Evolutionary conservation across 2,888 invertebrate genomes (phyloP).

Genomic region (Cosmopolites sordidus): DNA sequence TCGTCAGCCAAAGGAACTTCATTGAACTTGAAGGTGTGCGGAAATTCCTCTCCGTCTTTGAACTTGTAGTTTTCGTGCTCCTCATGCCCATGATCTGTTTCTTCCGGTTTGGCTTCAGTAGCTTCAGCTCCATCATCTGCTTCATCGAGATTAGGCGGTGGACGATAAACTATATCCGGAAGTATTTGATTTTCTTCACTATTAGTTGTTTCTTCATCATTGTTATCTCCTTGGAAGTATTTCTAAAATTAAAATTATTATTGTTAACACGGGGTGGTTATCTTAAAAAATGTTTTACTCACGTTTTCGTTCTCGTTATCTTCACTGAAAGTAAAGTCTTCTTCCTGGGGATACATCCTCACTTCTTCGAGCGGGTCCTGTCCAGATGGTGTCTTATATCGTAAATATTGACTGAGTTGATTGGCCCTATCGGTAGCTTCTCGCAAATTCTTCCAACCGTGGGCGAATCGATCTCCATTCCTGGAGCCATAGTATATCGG

Average conservation of each 20-base stretch:
- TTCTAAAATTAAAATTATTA: no score
- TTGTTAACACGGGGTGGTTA: no score
- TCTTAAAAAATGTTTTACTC: conserved; percentile 7
- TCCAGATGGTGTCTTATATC: conserved; percentile 11
- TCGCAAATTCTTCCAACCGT: conserved; percentile 16
- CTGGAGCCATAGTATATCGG: no score
- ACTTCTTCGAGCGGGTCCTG: conserved; percentile 23
- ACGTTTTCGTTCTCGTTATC: conserved; percentile 12
- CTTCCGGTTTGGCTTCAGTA: background rate
- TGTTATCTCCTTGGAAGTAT: no score
- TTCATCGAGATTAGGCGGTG: no score
- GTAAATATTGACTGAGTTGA: conserved; percentile 14
- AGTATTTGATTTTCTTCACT: no score
- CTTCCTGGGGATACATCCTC: conserved; percentile 30
- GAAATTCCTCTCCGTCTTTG: conserved; percentile 28
- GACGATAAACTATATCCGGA: no score
- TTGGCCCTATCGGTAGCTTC: conserved; percentile 9
- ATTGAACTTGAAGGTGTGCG: conserved; percentile 23
- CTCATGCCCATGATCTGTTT: background rate
- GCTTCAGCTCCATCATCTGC: background rate
- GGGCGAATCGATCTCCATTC: no score
- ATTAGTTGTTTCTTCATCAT: no score
- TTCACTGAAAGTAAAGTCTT: conserved; percentile 37
- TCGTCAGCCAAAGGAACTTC: conserved; percentile 35
- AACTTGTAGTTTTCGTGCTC: conserved; percentile 21